These are phyloP conservation scores for Sebastes itinus DNA, from an alignment of 2,797 vertebrate genomes.

Conservation along the genomic window DNA sequence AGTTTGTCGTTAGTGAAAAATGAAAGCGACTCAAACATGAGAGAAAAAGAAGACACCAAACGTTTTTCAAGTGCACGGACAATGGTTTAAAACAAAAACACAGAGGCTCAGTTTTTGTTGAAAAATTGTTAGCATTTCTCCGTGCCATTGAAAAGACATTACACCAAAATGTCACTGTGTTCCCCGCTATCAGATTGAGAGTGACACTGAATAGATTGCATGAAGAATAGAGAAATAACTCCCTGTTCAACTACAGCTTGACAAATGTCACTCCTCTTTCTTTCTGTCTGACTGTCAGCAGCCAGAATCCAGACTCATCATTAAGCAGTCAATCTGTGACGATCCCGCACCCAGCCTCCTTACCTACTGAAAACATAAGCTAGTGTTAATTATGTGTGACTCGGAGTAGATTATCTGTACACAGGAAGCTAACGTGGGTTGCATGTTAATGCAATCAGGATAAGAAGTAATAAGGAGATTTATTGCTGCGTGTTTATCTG, in stretches of 20 bases:
- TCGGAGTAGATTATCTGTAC: background rate
- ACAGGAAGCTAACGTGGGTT: background rate
- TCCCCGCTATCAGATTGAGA: conserved; percentile 2
- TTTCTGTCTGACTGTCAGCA: conserved; percentile 26
- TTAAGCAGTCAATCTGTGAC: conserved; percentile 31
- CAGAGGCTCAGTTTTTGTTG: background rate
- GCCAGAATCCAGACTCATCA: conserved; percentile 41
- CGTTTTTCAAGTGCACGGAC: background rate
- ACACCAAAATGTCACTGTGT: conserved; percentile 11
- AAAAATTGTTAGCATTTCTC: background rate
- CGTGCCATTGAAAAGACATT: background rate
- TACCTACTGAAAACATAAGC: conserved; percentile 44
- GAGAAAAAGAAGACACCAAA: background rate
- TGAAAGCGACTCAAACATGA: background rate
- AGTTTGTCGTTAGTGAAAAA: background rate
- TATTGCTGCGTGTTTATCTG: background rate
- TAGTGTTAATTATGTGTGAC: conserved; percentile 18
- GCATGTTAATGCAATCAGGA: conserved; percentile 19
- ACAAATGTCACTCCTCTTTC: conserved; percentile 35
- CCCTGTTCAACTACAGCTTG: conserved; percentile 29
- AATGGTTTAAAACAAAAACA: background rate
- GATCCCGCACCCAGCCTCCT: conserved; percentile 1
- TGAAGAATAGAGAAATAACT: conserved; percentile 29
- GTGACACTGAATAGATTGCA: background rate
- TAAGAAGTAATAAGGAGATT: background rate